Base-by-base conservation (phyloP, 2,888 invertebrate species). In the Terebella lapidaria region DNA sequence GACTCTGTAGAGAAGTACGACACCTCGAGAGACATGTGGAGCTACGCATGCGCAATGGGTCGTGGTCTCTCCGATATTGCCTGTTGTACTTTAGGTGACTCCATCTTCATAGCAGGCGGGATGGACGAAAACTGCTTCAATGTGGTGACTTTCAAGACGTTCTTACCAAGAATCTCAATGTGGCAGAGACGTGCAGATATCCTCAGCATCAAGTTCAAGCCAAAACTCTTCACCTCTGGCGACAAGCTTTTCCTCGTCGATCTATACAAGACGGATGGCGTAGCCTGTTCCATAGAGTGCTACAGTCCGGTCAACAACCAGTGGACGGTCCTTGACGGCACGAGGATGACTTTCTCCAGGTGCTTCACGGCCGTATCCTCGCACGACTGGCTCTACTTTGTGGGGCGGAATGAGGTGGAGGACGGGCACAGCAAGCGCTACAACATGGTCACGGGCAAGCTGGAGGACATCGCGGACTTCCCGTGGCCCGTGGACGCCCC, bases 381-480 rank as follows among this genome's bases (percentile, higher is more conserved):
- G 3, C 52, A 24, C 45, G 51, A 51, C 26, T 60, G 60, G 60
- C 51, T 60, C 52, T 57, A 60, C 45, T 57, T 60, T 42, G 25
- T 60, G 18, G 60, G 60, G 1, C 20, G 57, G 5, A 60, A 60
- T 45, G 52, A 60, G n/a, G 60, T 60, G 15, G 60, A 60, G 22
- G 56, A 60, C 10, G 60, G 60, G 15, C 25, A 30, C 18, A 54
- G 54, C 22, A 60, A 60, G 28, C 20, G 53, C 22, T 60, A 60
- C 53, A 60, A 60, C 27, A 28, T 51, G n/a, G 20, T 10, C 15
- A 42, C 60, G n/a, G 10, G 29, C 15, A 52, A 24, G n/a, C 3
- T 35, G 3, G 57, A 35, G 20, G 56, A 60, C 26, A 56, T 60
- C 2, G 27, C 27, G 42, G 25, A 42, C 27, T 60, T 46, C 27